Base-by-base conservation (phyloP, 2,113 vertebrate genomes). In the Psettodes erumei region DNA sequence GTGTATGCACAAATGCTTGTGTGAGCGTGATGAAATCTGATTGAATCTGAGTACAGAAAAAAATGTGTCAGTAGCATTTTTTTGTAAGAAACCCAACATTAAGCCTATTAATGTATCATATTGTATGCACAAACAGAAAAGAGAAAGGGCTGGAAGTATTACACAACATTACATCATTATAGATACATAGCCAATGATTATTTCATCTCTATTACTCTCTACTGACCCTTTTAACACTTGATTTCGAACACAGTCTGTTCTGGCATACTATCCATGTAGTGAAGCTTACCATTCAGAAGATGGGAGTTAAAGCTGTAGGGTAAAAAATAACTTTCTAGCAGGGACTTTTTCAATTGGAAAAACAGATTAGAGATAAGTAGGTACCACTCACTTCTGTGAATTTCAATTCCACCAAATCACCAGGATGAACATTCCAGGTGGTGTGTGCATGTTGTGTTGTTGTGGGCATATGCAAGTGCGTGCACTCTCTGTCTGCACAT, bases 361-460 rank as follows among this genome's bases (percentile, higher is more conserved):
- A 87, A 82, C 71, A 78, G 79, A 85, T 78, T 66, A 59, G 71
- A 77, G 76, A 83, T 83, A 86, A 87, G 81, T 64, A 80, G 50
- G 76, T 67, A 37, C 71, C 43, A 77, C 53, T 76, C 64, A 82
- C 64, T 73, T 50, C 72, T 85, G 79, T 65, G 74, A 82, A 86
- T 87, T 86, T 82, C 73, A 81, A 81, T 85, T 71, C 28, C 35
- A 60, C 47, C 63, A 70, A 35, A 75, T 87, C 67, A 79, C 67
- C 23, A 42, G 42, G 25, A 71, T 59, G 59, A 78, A 65, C 75
- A 59, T 69, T 67, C 28, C 35, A 74, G 70, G 74, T 74, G 56
- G 47, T 80, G 77, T 75, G 71, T 66, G 55, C 51, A 4, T 45
- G 62, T 75, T 77, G 43, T 43, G 73, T 69, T 72, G 38, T 42